Conservation (phyloP, 2,888 invertebrate genomes). For the Papilio demoleus region DNA sequence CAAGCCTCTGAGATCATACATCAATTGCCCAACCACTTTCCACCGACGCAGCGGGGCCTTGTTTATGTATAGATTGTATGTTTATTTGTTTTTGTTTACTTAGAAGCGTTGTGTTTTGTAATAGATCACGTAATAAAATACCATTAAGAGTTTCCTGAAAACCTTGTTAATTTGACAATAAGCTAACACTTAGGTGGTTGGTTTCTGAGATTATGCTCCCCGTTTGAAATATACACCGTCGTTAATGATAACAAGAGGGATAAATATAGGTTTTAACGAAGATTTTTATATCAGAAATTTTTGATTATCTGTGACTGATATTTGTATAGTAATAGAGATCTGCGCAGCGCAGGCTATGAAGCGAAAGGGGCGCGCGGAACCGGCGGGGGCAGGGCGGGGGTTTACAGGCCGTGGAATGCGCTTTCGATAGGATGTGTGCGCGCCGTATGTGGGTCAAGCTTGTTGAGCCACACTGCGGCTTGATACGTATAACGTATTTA, state of each 20-base stretch:
- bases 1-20: conserved; percentile 41
- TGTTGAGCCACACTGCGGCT: conserved; percentile 47
- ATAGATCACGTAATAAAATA: background rate
- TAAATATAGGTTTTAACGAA: no score
- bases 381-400: conserved; percentile 31
- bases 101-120: background rate
- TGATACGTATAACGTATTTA: conserved; percentile 43
- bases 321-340: conserved; percentile 11
- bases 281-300: no score
- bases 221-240: no score
- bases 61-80: conserved; percentile 22
- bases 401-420: conserved; percentile 52
- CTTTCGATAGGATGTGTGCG: conserved; percentile 55
- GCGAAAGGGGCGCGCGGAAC: conserved; percentile 2
- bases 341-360: background rate
- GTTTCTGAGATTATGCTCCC: no score
- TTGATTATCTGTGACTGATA: background rate
- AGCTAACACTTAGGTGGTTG: no score
- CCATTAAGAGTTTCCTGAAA: background rate
- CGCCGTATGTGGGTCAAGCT: conserved; percentile 63
- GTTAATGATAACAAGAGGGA: no score
- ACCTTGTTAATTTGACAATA: no score
- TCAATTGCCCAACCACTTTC: conserved; percentile 33
- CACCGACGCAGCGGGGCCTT: conserved; percentile 20
- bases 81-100: background rate